Percentiles rank a stretch among this genome's conserved stretches.
phyloP scores from a whole-genome alignment of 2,888 invertebrate species.

The Ormyrus rosae region DNA sequence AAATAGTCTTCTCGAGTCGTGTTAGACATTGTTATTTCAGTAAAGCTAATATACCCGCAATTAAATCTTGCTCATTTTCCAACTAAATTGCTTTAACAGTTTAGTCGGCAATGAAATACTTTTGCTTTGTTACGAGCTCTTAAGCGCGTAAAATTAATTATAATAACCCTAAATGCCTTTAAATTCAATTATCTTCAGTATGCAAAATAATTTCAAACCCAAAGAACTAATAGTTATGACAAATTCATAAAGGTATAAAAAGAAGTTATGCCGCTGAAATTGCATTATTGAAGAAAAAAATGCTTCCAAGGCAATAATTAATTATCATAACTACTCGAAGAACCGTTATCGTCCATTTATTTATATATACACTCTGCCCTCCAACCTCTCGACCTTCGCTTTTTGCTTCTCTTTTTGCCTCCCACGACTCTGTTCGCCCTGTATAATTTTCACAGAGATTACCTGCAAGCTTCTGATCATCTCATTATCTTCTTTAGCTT shows the following conservation, averaged over 20 bases:
- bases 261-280: slow-evolving; percentile 5
- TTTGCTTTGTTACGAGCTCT: too few relatives aligned
- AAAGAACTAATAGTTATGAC: too few relatives aligned
- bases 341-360: slow-evolving; percentile 36
- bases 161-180: too few relatives aligned
- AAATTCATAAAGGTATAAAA: neutral
- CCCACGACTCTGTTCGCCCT: slow-evolving; percentile 11
- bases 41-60: too few relatives aligned
- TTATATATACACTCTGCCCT: neutral
- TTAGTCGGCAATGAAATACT: too few relatives aligned
- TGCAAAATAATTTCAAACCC: too few relatives aligned
- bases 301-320: slow-evolving; percentile 7
- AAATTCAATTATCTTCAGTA: too few relatives aligned
- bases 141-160: too few relatives aligned
- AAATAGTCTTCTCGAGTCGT: neutral
- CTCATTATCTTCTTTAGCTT: neutral
- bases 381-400: slow-evolving; percentile 30
- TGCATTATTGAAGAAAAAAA: slow-evolving; percentile 11
- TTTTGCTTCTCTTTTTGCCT: slow-evolving; percentile 2
- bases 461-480: slow-evolving; percentile 10
- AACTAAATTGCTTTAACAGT: too few relatives aligned
- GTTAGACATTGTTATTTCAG: slow-evolving; percentile 7
- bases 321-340: slow-evolving; percentile 34
- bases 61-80: too few relatives aligned
- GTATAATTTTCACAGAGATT: slow-evolving; percentile 38